Evolutionary conservation across 2,113 vertebrate genomes (phyloP).

Genomic region (Lophochroa leadbeateri): DNA sequence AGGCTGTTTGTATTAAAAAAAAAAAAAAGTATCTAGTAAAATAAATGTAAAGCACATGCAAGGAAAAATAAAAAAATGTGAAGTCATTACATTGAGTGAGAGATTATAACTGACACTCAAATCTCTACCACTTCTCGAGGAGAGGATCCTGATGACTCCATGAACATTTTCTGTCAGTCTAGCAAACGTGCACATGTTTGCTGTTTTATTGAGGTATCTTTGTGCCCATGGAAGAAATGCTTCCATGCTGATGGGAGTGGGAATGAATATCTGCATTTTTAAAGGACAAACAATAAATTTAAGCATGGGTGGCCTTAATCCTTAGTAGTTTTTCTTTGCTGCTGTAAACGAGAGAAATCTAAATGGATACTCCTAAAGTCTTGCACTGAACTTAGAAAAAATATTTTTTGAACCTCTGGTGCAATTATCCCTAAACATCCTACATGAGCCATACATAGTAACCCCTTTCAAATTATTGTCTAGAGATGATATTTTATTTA

Average conservation of each 20-base stretch:
- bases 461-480: slow-evolving; percentile 46
- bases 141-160: slow-evolving; percentile 58
- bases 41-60: slow-evolving; percentile 73
- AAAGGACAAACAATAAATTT: slow-evolving; percentile 80
- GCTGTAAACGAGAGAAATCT: slow-evolving; percentile 68
- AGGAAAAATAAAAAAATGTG: slow-evolving; percentile 50
- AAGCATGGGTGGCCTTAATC: slow-evolving; percentile 83
- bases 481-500: slow-evolving; percentile 58
- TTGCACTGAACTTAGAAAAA: slow-evolving; percentile 77
- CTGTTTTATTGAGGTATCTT: slow-evolving; percentile 61
- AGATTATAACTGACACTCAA: slow-evolving; percentile 59
- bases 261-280: slow-evolving; percentile 71
- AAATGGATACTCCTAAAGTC: slow-evolving; percentile 71
- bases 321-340: slow-evolving; percentile 78
- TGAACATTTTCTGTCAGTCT: slow-evolving; percentile 58
- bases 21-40: slow-evolving; percentile 48
- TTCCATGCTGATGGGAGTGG: slow-evolving; percentile 65
- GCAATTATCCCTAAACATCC: slow-evolving; percentile 73
- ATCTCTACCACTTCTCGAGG: slow-evolving; percentile 61
- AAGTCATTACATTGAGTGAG: slow-evolving; percentile 53
- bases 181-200: slow-evolving; percentile 68
- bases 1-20: slow-evolving; percentile 60
- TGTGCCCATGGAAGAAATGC: slow-evolving; percentile 63
- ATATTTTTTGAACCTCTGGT: slow-evolving; percentile 73
- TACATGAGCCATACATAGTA: slow-evolving; percentile 75